phyloP scores from a whole-genome alignment of 2,797 vertebrate genomes.

The Notamacropus eugenii region DNA sequence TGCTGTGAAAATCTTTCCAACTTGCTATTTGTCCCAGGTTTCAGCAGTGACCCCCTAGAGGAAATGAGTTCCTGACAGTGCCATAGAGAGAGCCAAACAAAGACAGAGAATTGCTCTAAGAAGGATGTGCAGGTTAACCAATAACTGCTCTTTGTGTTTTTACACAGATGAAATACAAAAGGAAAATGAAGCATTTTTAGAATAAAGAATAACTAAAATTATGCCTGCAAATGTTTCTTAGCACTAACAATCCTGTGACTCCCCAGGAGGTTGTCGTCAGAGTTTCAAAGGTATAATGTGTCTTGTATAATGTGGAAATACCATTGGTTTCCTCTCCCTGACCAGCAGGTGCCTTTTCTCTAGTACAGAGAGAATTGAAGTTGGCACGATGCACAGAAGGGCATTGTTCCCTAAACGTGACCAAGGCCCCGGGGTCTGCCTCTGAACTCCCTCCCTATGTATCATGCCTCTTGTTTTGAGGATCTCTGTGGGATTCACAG shows the following conservation, averaged over 20 bases:
- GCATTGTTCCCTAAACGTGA: background rate
- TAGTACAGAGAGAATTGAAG: rapidly evolving
- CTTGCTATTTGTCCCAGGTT: background rate
- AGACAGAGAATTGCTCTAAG: rapidly evolving
- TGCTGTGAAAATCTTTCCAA: background rate
- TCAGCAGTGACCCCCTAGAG: conserved; percentile 6
- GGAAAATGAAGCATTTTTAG: background rate
- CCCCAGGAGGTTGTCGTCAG: background rate
- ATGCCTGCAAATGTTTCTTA: background rate
- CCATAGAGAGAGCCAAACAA: background rate
- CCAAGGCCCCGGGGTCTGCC: background rate
- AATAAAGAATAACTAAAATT: background rate
- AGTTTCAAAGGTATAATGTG: rapidly evolving
- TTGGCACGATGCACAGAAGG: rapidly evolving
- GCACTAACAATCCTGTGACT: background rate
- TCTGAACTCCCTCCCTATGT: background rate
- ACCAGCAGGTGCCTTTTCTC: background rate
- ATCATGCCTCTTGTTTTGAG: background rate
- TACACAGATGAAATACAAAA: background rate
- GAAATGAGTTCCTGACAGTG: background rate
- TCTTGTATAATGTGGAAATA: background rate
- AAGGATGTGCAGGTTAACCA: background rate
- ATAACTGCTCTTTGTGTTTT: background rate
- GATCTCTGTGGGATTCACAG: background rate
- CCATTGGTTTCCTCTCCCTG: rapidly evolving